Base-by-base conservation (phyloP, 2,113 vertebrate genomes). In the Mirounga angustirostris region DNA sequence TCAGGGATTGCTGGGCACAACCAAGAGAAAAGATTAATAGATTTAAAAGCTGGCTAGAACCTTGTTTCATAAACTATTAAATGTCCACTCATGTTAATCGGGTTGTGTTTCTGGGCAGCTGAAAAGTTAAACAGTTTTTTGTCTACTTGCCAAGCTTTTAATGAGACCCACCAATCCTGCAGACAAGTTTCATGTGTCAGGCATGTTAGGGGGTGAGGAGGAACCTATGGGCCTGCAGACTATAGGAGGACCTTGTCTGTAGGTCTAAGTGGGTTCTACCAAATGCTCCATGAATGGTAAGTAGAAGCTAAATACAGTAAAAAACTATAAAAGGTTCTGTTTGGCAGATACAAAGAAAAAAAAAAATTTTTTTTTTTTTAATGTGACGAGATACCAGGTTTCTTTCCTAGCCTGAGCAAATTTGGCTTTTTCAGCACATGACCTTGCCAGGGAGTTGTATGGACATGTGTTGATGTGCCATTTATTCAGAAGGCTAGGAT, bases 81-180 rank as follows among this genome's bases (percentile, higher is more conserved):
- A 65, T 3, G 6, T 67, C 81, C 16, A 94, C 56, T 96, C 69
- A 61, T 80, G 9, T 83, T 90, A 94, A 76, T 94, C 36, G 76
- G 19, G 50, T 95, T 97, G 19, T 40, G 46, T 88, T 96, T 91
- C 40, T 89, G 67, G 59, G 50, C 24, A 78, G 36, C 14, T 82
- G 36, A 92, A 96, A 97, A 91, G 26, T 84, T 94, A 92, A 79
- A 91, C 58, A 94, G 33, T 0, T 76, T 78, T 96, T 96, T 95
- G 24, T 83, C 36, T 94, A 69, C 61, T 79, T 82, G 24, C 43
- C 40, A 94, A 78, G 15, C 26, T 78, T 80, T 87, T 94, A 74
- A 80, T 89, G 58, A 96, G 22, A 94, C 18, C 1, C 33, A 90
- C 15, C 0, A 65, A 94, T 26, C 19, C 61, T 40, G 7, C 11